phyloP scores from a whole-genome alignment of 1,140 invertebrate species.

The Carposina sasakii region DNA sequence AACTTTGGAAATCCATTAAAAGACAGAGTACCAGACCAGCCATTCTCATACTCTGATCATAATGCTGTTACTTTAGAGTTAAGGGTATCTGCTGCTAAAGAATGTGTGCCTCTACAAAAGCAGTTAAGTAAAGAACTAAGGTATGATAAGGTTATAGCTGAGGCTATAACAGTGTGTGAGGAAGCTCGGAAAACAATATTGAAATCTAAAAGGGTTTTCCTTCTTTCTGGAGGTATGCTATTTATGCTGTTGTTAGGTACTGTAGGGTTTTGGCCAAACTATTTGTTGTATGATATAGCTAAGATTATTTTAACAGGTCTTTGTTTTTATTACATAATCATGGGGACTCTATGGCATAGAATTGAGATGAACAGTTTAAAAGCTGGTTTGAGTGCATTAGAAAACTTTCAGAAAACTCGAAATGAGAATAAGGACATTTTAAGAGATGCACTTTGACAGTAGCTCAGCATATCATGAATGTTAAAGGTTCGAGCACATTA shows the following conservation, averaged over 20 bases:
- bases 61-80: constrained; percentile 87
- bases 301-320: constrained; percentile 77
- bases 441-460: too few relatives aligned
- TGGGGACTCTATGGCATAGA: constrained; percentile 85
- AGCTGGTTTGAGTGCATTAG: constrained; percentile 73
- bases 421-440: too few relatives aligned
- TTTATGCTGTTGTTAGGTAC: constrained; percentile 65
- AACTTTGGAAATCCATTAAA: constrained; percentile 82
- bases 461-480: too few relatives aligned
- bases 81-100: background rate
- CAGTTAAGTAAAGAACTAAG: constrained; percentile 20
- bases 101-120: background rate
- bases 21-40: constrained; percentile 78
- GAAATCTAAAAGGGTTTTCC: constrained; percentile 75
- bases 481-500: too few relatives aligned
- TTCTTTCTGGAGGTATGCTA: constrained; percentile 66
- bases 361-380: constrained; percentile 84
- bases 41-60: constrained; percentile 92
- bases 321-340: constrained; percentile 80
- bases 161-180: constrained; percentile 77
- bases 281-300: constrained; percentile 45
- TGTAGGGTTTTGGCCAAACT: constrained; percentile 61
- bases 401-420: constrained; percentile 43
- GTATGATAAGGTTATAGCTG: constrained; percentile 69
- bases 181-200: constrained; percentile 72